Evolutionary conservation across 2,113 vertebrate species (phyloP).

Genomic region (Lasiurus borealis): DNA sequence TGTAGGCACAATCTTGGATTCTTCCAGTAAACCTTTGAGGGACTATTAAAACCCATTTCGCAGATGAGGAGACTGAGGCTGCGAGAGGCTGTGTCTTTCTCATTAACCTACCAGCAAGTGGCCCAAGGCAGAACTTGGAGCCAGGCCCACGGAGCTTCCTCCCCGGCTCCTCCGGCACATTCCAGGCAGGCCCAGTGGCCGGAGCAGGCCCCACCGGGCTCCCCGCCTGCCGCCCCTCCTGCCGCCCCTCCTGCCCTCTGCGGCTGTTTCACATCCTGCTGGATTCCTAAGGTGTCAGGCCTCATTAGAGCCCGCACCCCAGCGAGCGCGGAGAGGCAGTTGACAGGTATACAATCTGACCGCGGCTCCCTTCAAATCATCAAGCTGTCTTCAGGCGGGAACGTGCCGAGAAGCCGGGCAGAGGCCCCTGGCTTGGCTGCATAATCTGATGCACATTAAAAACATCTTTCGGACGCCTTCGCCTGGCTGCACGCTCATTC

Average conservation of each 20-base stretch:
- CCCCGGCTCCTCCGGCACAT: not conserved
- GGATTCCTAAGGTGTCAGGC: conserved; percentile 83
- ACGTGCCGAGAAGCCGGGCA: conserved; percentile 82
- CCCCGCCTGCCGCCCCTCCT: not conserved
- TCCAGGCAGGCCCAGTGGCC: conserved; percentile 54
- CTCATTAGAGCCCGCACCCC: conserved; percentile 81
- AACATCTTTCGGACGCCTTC: conserved; percentile 85
- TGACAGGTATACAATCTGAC: conserved; percentile 87
- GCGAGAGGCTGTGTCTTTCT: not conserved
- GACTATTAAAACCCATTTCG: conserved; percentile 5
- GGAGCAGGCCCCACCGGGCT: not conserved
- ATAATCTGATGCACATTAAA: conserved; percentile 85
- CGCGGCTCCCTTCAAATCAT: conserved; percentile 85
- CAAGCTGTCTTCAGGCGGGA: conserved; percentile 87
- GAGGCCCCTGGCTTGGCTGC: conserved; percentile 85
- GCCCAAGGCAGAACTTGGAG: not conserved
- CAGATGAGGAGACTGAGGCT: conserved; percentile 45
- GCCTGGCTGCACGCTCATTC: not conserved
- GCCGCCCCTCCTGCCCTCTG: not conserved
- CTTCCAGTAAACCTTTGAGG: not conserved
- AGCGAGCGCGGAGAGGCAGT: conserved; percentile 81
- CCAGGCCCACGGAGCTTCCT: not conserved
- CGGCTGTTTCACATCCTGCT: conserved; percentile 44
- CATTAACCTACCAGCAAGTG: not conserved
- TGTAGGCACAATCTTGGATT: rapidly evolving